phyloP scores from a whole-genome alignment of 1,140 invertebrate species.

The Nilaparvata lugens region DNA sequence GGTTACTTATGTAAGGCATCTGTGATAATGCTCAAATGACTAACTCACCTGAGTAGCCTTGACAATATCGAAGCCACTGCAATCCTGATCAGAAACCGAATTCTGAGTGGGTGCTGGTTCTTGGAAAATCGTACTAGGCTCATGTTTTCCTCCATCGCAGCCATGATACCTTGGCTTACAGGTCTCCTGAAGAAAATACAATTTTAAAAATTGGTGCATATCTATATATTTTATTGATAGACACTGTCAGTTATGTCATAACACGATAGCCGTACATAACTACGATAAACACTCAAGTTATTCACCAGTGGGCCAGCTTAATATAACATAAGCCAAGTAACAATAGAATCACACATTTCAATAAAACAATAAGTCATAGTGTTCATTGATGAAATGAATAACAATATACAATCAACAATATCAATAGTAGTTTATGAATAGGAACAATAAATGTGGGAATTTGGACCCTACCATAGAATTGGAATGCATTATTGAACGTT shows the following conservation, averaged over 20 bases:
- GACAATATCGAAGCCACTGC: constrained; percentile 82
- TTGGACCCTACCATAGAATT: too few relatives aligned
- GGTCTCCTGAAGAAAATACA: constrained; percentile 15
- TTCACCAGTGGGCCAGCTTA: not conserved
- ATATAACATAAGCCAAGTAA: too few relatives aligned
- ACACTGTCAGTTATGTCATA: not conserved
- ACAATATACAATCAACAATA: too few relatives aligned
- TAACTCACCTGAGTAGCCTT: constrained; percentile 74
- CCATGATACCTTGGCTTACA: constrained; percentile 19
- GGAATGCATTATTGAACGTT: too few relatives aligned
- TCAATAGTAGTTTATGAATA: too few relatives aligned
- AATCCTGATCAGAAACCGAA: constrained; percentile 48
- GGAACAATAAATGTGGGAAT: too few relatives aligned
- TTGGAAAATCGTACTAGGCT: constrained; percentile 30
- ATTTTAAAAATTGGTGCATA: not conserved
- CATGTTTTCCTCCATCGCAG: constrained; percentile 15
- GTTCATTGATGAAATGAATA: too few relatives aligned
- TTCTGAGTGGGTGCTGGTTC: constrained; percentile 32
- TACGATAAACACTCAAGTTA: too few relatives aligned
- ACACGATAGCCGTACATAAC: not conserved
- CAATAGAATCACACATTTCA: too few relatives aligned
- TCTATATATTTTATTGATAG: not conserved
- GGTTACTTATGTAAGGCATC: too few relatives aligned
- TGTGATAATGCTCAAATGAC: too few relatives aligned
- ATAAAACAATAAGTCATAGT: too few relatives aligned